Evolutionary conservation across 2,888 invertebrate genomes (phyloP).

Genomic region (Brenthis hecate): DNA sequence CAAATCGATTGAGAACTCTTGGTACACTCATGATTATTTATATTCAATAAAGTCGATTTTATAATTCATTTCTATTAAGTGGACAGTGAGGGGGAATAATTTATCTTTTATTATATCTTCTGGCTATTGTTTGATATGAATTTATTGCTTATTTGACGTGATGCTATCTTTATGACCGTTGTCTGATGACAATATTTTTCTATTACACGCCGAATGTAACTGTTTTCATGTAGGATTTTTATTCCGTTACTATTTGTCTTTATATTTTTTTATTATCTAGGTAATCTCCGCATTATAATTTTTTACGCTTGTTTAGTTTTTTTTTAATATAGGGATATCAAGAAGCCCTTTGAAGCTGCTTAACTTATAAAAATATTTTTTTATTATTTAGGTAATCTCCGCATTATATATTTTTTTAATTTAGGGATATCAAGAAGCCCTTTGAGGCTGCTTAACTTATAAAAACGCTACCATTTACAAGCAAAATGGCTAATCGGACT

Average conservation of each 20-base stretch:
- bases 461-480: too few species aligned
- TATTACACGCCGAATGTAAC: constrained; percentile 10
- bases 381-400: too few species aligned
- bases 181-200: constrained; percentile 26
- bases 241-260: too few species aligned
- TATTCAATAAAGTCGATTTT: constrained; percentile 70
- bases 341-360: too few species aligned
- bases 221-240: background rate
- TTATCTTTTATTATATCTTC: constrained; percentile 24
- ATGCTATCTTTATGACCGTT: constrained; percentile 68
- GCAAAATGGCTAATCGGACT: background rate
- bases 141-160: constrained; percentile 43
- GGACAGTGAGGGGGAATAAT: constrained; percentile 50
- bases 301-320: too few species aligned
- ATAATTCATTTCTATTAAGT: constrained; percentile 74
- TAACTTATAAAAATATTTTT: too few species aligned
- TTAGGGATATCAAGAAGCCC: too few species aligned
- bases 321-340: too few species aligned
- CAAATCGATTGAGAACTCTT: background rate
- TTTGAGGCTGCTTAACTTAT: too few species aligned
- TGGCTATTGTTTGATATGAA: constrained; percentile 33
- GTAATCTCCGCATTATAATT: too few species aligned
- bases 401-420: too few species aligned
- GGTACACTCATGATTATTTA: constrained; percentile 46
- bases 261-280: too few species aligned